Percentiles rank a stretch among this genome's conserved stretches.
These are phyloP conservation scores for Dunckerocampus dactyliophorus DNA, from an alignment of 2,113 vertebrate genomes.

Conservation along the genomic window DNA sequence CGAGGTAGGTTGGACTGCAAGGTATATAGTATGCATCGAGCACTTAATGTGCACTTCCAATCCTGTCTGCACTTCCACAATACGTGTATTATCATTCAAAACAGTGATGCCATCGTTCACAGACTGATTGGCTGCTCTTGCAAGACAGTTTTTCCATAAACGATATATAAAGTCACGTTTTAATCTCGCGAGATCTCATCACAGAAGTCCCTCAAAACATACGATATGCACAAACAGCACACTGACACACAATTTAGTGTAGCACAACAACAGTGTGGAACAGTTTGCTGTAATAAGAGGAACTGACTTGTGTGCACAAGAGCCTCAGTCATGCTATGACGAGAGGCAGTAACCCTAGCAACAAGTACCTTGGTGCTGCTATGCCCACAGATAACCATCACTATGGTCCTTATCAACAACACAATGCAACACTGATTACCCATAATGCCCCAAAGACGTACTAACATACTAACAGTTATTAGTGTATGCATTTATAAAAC, in stretches of 20 bases:
- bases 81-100: too few species aligned
- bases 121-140: too few species aligned
- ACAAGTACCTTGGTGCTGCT: slow-evolving; percentile 59
- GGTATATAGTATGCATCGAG: too few species aligned
- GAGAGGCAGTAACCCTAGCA: slow-evolving; percentile 69
- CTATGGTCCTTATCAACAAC: background rate
- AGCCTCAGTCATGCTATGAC: slow-evolving; percentile 39
- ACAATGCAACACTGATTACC: slow-evolving; percentile 11
- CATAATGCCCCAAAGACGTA: slow-evolving; percentile 10
- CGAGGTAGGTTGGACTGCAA: too few species aligned
- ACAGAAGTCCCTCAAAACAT: background rate
- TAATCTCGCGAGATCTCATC: too few species aligned
- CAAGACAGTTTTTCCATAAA: too few species aligned
- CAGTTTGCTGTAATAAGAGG: slow-evolving; percentile 1
- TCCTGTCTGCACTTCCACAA: too few species aligned
- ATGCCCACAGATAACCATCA: slow-evolving; percentile 55
- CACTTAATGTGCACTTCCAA: too few species aligned
- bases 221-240: background rate
- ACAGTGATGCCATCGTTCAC: too few species aligned
- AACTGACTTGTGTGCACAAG: slow-evolving; percentile 9
- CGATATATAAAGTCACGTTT: too few species aligned
- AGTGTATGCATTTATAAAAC: too few species aligned
- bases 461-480: background rate
- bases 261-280: background rate
- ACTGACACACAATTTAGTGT: background rate